Evolutionary conservation across 2,888 invertebrate genomes (phyloP).

Genomic region (Drosophila cognata): DNA sequence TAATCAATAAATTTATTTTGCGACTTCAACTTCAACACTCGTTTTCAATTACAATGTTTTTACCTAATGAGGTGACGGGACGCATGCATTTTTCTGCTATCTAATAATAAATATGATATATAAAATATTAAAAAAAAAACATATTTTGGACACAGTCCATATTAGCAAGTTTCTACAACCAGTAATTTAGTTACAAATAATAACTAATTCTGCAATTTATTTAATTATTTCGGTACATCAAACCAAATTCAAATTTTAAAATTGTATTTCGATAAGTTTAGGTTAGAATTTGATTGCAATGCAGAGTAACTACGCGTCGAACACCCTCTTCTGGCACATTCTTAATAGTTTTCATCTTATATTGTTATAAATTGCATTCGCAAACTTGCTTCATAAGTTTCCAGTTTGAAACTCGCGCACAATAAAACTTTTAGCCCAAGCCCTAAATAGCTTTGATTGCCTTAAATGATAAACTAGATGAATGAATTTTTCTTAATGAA

Average conservation of each 20-base stretch:
- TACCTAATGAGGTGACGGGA: background rate
- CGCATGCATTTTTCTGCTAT: background rate
- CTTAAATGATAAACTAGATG: slow-evolving; percentile 5
- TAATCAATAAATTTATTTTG: slow-evolving; percentile 11
- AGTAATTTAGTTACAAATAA: background rate
- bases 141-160: background rate
- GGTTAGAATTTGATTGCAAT: too few relatives aligned
- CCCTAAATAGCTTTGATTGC: slow-evolving; percentile 29
- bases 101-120: background rate
- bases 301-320: background rate
- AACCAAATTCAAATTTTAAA: background rate
- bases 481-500: slow-evolving; percentile 5
- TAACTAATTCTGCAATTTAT: background rate
- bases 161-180: background rate
- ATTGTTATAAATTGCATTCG: slow-evolving; percentile 55
- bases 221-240: background rate
- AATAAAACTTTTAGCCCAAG: slow-evolving; percentile 30
- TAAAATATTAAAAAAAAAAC: background rate
- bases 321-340: background rate
- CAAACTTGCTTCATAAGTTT: slow-evolving; percentile 55
- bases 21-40: background rate
- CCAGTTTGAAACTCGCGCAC: slow-evolving; percentile 30
- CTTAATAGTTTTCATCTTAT: slow-evolving; percentile 7
- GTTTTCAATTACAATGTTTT: background rate
- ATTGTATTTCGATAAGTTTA: background rate